phyloP scores from a whole-genome alignment of 2,888 invertebrate species.

The Cecidostiba fungosa region DNA sequence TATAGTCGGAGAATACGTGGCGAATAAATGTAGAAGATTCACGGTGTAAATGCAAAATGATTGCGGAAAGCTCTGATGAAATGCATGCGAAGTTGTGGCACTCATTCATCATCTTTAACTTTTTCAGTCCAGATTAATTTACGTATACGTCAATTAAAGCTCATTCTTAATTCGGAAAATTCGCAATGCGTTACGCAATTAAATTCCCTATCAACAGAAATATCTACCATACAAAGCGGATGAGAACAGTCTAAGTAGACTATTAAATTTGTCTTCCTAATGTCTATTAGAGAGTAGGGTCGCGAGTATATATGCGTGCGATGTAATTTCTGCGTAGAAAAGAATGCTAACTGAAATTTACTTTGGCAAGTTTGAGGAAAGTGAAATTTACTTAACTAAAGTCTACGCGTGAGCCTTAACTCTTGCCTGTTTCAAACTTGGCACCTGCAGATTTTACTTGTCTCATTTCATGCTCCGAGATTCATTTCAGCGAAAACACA shows the following conservation, averaged over 20 bases:
- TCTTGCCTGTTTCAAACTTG: conserved; percentile 34
- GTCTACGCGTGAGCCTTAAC: conserved; percentile 20
- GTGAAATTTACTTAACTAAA: conserved; percentile 51
- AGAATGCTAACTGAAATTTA: conserved; percentile 36
- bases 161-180: too few relatives aligned
- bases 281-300: neutral
- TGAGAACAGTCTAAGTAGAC: neutral
- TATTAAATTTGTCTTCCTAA: neutral
- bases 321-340: neutral
- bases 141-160: too few relatives aligned
- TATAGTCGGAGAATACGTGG: neutral
- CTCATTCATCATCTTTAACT: neutral
- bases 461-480: neutral
- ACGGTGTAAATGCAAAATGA: neutral
- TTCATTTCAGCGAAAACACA: neutral
- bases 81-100: neutral
- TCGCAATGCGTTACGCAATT: too few relatives aligned
- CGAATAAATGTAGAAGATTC: neutral
- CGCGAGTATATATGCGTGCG: neutral
- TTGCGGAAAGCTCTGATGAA: neutral
- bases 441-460: conserved; percentile 38
- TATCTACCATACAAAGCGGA: neutral
- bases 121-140: neutral
- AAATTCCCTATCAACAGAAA: neutral
- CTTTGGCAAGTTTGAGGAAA: conserved; percentile 29